Evolutionary conservation across 2,113 vertebrate species (phyloP), one percentile per base, ranked within the genome.

Genomic region (zebrafish (Danio rerio)): DNA sequence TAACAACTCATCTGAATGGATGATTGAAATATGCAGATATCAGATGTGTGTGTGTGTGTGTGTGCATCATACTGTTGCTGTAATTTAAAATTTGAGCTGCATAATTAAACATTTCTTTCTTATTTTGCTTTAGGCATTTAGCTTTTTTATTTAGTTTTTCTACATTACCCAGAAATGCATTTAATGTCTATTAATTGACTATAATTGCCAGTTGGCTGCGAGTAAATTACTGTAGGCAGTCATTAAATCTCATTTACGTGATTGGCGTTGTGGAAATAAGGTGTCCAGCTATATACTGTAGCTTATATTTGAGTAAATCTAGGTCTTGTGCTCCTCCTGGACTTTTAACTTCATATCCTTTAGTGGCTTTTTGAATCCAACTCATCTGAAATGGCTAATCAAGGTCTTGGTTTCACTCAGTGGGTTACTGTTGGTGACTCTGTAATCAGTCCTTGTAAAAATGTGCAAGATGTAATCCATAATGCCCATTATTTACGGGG

Each of bases 181-280:
- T 72, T 49, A 62, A 61, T 77, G 58, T 0, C 43, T 47, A 8
- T 77, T 77, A 77, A 62, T 62, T 77, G 16, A 62, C 58, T 62
- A 8, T 18, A 61, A 61, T 59, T 76, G 40, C 55, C 12, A 58
- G 53, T 75, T 45, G n/a, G 53, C 72, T 58, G 31, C 21, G 12
- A 74, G 72, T 18, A 13, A 58, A 42, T 75, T 58, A 58, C 10
- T 59, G 9, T 11, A 20, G n/a, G 7, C 42, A 15, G 11, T 45
- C 11, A 75, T 75, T 59, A 15, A 47, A 61, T 59, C 40, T 59
- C 42, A 59, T 20, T 75, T 45, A 13, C 45, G 73, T 45, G 16
- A 13, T 58, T 75, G 55, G 11, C 40, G 6, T 61, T 47, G 7
- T 71, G 69, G 45, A 12, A 66, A 45, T 45, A 15, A 16, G n/a